Percentiles rank a stretch among this genome's conserved stretches.
Conservation (phyloP, 2,113 vertebrate genomes). For the Silurus glanis region DNA sequence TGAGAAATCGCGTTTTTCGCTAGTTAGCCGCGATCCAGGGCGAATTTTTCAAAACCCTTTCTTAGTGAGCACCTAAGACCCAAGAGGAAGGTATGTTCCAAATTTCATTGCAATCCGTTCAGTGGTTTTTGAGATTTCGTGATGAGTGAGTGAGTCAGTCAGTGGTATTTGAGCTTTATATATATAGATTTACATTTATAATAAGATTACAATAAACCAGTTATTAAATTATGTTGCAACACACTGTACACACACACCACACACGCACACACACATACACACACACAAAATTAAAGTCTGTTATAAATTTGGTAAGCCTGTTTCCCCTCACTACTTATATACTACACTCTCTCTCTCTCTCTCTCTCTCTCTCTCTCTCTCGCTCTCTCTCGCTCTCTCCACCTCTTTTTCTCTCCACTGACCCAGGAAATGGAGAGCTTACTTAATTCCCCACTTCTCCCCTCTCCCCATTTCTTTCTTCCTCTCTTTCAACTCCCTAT, state of each 20-base stretch:
- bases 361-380: constrained; percentile 12
- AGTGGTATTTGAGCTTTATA: no score
- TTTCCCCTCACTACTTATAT: constrained; percentile 10
- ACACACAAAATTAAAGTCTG: constrained; percentile 3
- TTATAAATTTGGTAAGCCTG: constrained; percentile 12
- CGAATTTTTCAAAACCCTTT: no score
- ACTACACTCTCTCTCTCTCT: constrained; percentile 17
- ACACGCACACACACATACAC: not conserved
- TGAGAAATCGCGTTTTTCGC: no score
- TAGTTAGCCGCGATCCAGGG: no score
- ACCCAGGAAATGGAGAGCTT: constrained; percentile 17
- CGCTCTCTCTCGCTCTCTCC: not conserved
- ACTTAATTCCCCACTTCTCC: constrained; percentile 21
- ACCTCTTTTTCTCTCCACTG: constrained; percentile 6
- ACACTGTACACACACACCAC: not conserved
- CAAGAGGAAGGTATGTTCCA: no score
- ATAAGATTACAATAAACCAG: not conserved
- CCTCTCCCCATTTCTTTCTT: constrained; percentile 13
- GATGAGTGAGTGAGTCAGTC: no score
- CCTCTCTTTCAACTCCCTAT: not conserved
- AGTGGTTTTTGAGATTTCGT: no score
- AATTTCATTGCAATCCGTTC: no score
- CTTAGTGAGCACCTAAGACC: no score
- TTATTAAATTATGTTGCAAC: no score
- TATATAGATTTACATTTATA: not conserved